Conservation (phyloP, 2,113 vertebrate species). For the Campylorhamphus procurvoides region DNA sequence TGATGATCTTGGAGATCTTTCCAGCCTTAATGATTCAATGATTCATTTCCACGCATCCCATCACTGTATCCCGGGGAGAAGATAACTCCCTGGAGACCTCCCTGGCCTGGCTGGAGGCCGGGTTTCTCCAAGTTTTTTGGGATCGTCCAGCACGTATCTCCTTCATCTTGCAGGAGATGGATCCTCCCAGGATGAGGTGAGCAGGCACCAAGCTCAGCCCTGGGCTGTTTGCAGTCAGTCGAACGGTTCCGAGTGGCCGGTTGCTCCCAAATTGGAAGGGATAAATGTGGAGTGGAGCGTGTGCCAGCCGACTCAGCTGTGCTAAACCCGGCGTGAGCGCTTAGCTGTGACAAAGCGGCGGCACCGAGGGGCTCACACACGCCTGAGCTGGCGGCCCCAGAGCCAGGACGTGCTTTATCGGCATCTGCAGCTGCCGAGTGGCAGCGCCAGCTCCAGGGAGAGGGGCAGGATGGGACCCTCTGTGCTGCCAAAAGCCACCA, state of each 20-base stretch:
- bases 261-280: neutral
- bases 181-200: fast-evolving
- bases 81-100: neutral
- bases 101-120: neutral
- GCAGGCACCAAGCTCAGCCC: neutral
- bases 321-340: neutral
- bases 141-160: no score
- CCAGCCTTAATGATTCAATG: neutral
- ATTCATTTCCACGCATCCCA: neutral
- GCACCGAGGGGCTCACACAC: neutral
- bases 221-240: neutral
- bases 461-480: neutral
- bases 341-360: neutral
- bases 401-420: neutral
- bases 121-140: neutral
- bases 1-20: neutral
- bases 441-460: fast-evolving
- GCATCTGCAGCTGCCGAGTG: neutral
- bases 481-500: fast-evolving
- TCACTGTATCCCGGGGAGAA: neutral
- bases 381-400: neutral
- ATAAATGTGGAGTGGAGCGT: fast-evolving
- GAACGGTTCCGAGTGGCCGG: neutral
- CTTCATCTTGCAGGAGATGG: neutral
- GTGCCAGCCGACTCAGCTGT: neutral